Evolutionary conservation across 2,113 vertebrate species (phyloP), one percentile per base, ranked within the genome.

Genomic region (Nesogale talazaci): DNA sequence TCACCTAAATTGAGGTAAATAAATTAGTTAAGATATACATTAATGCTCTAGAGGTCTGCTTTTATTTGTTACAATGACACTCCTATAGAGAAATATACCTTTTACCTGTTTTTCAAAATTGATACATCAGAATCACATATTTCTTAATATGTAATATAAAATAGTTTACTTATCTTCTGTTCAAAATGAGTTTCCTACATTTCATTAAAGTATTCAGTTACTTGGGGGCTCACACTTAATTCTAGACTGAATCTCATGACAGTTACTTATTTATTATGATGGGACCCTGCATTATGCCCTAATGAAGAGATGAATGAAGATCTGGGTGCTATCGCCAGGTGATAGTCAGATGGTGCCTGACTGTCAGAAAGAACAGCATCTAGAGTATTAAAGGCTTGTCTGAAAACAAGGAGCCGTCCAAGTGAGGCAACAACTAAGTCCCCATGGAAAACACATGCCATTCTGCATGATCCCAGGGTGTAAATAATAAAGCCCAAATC

Each of bases 131-230:
- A 92, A 63, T 72, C 77, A 46, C 42, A 78, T 85, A 63, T 88
- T 38, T 91, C 19, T 63, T 72, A 79, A 63, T 81, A 46, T 92
- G 11, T 93, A 82, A 27, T n/a, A 59, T 89, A 80, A 93, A 94
- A 79, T 76, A 31, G 63, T 70, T 85, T 86, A 74, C 91, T 93
- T 46, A 10, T 46, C 42, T 46, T 87, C 23, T 82, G 42, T 92
- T 96, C 29, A 80, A 92, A 96, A 17, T 34, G 70, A 70, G 4
- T 92, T 16, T 56, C 91, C 31, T 91, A 3, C 70, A 1, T 65
- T 89, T 92, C 67, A 88, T 90, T 94, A 92, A 90, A 74, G 25
- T 93, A 40, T 83, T 23, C 1, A 65, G 46, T 52, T 65, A 25
- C 29, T 52, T 52, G 46, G 10, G 46, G 46, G 10, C 46, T 52